A percentile compares a stretch with the other conserved stretches of the same genome.
These are phyloP conservation scores for Petroica traversi DNA, from an alignment of 2,113 vertebrate species.

Conservation along the genomic window DNA sequence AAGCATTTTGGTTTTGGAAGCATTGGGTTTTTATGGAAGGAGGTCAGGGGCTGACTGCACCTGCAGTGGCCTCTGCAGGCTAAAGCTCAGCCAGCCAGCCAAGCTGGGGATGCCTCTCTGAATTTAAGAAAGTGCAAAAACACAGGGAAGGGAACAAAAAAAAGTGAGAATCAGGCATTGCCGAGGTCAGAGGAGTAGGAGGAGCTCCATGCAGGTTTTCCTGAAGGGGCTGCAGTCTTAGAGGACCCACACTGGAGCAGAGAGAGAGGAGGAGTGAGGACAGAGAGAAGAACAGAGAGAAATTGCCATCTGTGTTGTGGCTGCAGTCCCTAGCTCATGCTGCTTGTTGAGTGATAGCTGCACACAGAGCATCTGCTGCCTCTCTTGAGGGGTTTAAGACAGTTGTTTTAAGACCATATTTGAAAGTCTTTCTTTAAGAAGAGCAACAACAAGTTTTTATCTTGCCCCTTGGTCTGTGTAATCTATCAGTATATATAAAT, in stretches of 20 bases:
- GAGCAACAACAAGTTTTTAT: neutral
- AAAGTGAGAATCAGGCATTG: neutral
- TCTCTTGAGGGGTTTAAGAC: neutral
- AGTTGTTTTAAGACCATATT: neutral
- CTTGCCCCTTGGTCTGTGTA: rapidly evolving
- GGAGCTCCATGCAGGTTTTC: neutral
- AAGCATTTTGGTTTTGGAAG: neutral
- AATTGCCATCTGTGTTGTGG: neutral
- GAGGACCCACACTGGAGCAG: neutral
- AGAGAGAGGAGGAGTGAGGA: neutral
- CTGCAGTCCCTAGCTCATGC: neutral
- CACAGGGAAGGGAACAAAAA: neutral
- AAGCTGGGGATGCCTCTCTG: neutral
- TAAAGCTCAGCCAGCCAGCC: neutral
- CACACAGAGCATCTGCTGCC: neutral
- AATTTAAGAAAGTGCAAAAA: neutral
- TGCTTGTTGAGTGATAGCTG: neutral
- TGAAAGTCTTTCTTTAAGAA: neutral
- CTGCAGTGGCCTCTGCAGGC: too few relatives aligned
- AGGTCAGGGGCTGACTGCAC: neutral
- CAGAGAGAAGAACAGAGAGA: too few relatives aligned
- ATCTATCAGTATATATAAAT: neutral
- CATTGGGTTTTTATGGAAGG: neutral
- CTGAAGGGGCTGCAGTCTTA: neutral
- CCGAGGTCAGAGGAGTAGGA: neutral